Evolutionary conservation across 2,113 vertebrate species (phyloP), one percentile per base, ranked within the genome.

Genomic region (Rhadina sibilatrix): DNA sequence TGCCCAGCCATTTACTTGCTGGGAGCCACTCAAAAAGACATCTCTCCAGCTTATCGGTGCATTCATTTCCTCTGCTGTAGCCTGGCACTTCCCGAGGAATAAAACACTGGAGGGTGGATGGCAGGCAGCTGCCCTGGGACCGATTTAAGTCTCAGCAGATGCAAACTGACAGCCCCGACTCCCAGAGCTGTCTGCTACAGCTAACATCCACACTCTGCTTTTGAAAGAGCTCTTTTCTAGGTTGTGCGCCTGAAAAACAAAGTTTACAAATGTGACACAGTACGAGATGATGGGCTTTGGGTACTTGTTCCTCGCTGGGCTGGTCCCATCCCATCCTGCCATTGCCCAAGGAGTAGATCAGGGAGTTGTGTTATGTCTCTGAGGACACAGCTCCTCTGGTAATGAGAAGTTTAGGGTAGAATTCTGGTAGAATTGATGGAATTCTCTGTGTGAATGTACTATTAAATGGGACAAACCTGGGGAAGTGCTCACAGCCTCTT

Each of bases 111-210:
- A 80, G 83, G 64, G 61, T 75, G 72, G 79, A 68, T 52, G 60
- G 83, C 66, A 88, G 71, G 71, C n/a, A 90, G 92, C 81, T 90
- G 85, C 75, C 79, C 47, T 57, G 91, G 93, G 96, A 77, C 86
- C 23, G 10, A 35, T 70, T 47, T 50, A 66, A 83, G 60, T 88
- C 95, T 89, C 83, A 63, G 38, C 19, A 77, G 83, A 86, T 53
- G 59, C 88, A 90, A 65, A 57, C 71, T 70, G 64, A 86, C 64
- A 75, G 83, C 44, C 71, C 47, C 37, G 88, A 8, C 64, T 96
- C 76, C 92, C 92, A 70, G 79, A 90, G 92, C 88, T 93, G 78
- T 66, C 90, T 83, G 59, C 20, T 65, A 54, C 46, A 85, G 66
- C 84, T 66, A 83, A 59, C 37, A 83, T 81, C 75, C 60, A 52